These are phyloP conservation scores for Campylorhamphus procurvoides DNA, from an alignment of 2,113 vertebrate genomes.

Conservation along the genomic window DNA sequence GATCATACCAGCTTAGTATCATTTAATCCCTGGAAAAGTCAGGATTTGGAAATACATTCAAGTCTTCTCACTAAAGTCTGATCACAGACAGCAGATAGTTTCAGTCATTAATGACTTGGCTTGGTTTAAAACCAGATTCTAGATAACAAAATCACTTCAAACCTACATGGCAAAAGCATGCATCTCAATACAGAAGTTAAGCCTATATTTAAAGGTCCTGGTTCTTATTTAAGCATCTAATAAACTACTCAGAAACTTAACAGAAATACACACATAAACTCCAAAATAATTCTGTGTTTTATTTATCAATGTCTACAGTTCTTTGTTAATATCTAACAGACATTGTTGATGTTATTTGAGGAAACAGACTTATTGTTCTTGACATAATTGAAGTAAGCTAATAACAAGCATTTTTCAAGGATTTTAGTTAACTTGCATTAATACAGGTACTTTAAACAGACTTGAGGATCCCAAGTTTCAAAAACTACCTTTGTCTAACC, in stretches of 20 bases:
- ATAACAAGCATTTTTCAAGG: background rate
- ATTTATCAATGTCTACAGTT: background rate
- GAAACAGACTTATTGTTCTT: background rate
- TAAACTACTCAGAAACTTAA: background rate
- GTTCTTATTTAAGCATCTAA: background rate
- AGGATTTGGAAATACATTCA: background rate
- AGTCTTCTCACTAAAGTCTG: background rate
- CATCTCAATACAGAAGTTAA: background rate
- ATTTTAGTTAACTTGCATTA: background rate
- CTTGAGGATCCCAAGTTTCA: background rate
- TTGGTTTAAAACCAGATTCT: background rate
- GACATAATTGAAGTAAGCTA: background rate
- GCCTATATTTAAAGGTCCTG: background rate
- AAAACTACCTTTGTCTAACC: background rate
- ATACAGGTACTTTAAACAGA: background rate
- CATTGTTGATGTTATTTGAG: background rate
- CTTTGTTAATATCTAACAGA: background rate
- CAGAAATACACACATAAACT: background rate
- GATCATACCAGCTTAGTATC: background rate
- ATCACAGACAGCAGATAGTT: background rate
- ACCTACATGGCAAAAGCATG: background rate
- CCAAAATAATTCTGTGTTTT: background rate
- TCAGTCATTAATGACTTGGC: background rate
- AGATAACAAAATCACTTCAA: background rate
- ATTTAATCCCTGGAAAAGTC: background rate